These are phyloP conservation scores for Allophyes oxyacanthae DNA, from an alignment of 2,888 invertebrate genomes.

Conservation along the genomic window DNA sequence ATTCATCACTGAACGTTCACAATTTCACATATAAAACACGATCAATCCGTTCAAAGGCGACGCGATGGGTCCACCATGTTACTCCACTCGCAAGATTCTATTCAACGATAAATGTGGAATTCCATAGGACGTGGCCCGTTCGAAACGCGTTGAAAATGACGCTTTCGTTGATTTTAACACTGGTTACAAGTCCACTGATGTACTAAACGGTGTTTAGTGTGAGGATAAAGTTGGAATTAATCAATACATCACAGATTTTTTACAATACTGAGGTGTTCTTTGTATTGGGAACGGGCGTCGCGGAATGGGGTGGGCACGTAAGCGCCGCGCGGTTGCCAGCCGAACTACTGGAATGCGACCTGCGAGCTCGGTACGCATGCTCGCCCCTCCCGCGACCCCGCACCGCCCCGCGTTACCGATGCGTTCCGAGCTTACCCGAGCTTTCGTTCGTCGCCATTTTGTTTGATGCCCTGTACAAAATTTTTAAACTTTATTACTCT, in stretches of 20 bases:
- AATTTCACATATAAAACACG: conserved; percentile 79
- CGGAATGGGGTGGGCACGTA: conserved; percentile 66
- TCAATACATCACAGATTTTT: conserved; percentile 90
- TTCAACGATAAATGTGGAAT: conserved; percentile 89
- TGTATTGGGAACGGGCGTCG: conserved; percentile 82
- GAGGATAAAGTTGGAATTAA: conserved; percentile 84
- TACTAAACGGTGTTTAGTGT: conserved; percentile 67
- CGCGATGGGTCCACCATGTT: conserved; percentile 87
- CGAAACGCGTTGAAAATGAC: conserved; percentile 72
- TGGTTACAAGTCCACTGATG: conserved; percentile 60
- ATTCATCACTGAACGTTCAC: conserved; percentile 64
- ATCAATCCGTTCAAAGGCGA: conserved; percentile 77
- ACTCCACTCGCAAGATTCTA: conserved; percentile 83
- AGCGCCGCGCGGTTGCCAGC: conserved; percentile 79
- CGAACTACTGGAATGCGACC: conserved; percentile 87
- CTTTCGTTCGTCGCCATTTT: conserved; percentile 67
- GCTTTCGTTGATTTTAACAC: conserved; percentile 65
- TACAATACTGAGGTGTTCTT: conserved; percentile 88
- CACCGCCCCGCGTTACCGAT: conserved; percentile 61
- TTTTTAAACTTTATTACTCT: background rate
- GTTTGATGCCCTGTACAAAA: conserved; percentile 14
- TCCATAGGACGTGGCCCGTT: conserved; percentile 86
- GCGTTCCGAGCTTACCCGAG: conserved; percentile 78
- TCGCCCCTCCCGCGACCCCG: conserved; percentile 64
- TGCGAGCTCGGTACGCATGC: conserved; percentile 83